Conservation (phyloP, 2,888 invertebrate genomes). For the Penaeus monodon region DNA sequence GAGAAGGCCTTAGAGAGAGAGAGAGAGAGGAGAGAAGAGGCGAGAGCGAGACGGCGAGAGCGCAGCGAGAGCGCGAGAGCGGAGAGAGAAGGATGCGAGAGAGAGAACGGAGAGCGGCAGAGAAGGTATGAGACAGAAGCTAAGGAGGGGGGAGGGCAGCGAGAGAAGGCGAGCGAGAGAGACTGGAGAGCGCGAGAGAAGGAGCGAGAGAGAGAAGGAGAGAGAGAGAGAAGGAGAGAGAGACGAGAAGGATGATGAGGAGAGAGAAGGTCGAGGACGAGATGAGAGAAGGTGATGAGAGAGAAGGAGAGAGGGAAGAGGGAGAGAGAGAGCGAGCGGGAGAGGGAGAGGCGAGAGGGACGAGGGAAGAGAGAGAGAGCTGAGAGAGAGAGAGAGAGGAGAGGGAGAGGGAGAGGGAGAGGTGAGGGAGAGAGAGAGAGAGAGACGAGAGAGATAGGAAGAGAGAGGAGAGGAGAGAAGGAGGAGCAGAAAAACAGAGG, state of each 20-base stretch:
- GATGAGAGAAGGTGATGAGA: too few relatives aligned
- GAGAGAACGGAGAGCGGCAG: too few relatives aligned
- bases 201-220: too few relatives aligned
- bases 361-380: not conserved
- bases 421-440: not conserved
- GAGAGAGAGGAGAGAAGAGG: not conserved
- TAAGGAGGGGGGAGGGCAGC: too few relatives aligned
- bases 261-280: not conserved
- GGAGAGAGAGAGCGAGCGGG: not conserved
- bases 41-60: not conserved
- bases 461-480: too few relatives aligned
- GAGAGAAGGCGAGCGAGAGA: too few relatives aligned
- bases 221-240: too few relatives aligned
- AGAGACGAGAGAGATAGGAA: not conserved
- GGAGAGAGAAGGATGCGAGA: not conserved
- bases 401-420: not conserved
- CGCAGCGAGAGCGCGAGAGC: not conserved
- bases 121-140: too few relatives aligned
- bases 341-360: not conserved
- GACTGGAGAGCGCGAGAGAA: too few relatives aligned
- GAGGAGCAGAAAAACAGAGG: too few relatives aligned
- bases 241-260: not conserved
- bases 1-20: not conserved
- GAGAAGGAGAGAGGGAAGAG: too few relatives aligned
- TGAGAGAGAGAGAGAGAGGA: not conserved